A percentile compares a stretch with the other conserved stretches of the same genome.
Evolutionary conservation across 2,113 vertebrate genomes (phyloP).

Genomic region (Polypterus senegalus): DNA sequence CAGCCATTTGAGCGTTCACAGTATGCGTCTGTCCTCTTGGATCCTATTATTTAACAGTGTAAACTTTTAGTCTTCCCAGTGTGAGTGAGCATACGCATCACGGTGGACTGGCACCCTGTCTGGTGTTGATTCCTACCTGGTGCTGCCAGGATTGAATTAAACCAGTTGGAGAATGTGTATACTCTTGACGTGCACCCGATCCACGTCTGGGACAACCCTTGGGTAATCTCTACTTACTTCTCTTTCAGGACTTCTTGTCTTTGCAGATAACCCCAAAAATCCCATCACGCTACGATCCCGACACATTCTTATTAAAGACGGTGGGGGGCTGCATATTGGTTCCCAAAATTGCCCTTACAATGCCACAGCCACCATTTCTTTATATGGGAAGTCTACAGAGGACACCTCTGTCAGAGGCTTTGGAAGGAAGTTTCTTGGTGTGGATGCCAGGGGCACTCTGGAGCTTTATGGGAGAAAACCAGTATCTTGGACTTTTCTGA

Average conservation of each 20-base stretch:
- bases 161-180: not conserved
- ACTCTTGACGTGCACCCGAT: not conserved
- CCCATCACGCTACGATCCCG: constrained; percentile 20
- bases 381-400: constrained; percentile 17
- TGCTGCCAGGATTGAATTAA: not conserved
- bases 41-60: no score
- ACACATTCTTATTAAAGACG: constrained; percentile 24
- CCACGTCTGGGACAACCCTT: not conserved
- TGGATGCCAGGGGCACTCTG: constrained; percentile 19
- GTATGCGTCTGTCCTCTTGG: no score
- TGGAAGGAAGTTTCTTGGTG: constrained; percentile 32
- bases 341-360: constrained; percentile 22
- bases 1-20: no score
- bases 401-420: constrained; percentile 14
- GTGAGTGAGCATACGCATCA: not conserved
- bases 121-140: not conserved
- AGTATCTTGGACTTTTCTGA: constrained; percentile 23
- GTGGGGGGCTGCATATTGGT: constrained; percentile 22
- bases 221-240: not conserved
- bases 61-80: no score
- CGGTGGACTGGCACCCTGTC: not conserved
- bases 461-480: constrained; percentile 24
- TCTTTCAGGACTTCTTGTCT: constrained; percentile 21
- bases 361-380: constrained; percentile 13
- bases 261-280: constrained; percentile 20